Base-by-base conservation (phyloP, 2,797 vertebrate genomes). In the Sebastes paucispinis region DNA sequence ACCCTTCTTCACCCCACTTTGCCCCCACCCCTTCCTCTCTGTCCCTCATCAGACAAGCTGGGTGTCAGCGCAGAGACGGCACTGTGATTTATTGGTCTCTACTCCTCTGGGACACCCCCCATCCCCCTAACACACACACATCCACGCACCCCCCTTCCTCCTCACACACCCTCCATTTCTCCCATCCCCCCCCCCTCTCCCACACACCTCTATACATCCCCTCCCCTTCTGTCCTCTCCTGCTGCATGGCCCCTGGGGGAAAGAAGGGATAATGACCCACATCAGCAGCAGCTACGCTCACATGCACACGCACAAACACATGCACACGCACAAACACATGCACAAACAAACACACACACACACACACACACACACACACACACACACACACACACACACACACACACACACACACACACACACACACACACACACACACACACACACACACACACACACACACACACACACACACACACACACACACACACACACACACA, bases 251-350 rank as follows among this genome's bases (percentile, higher is more conserved):
- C 94, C 92, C 94, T 78, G 64, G 87, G 90, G 94, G 86, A 89
- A 88, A 88, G 89, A 88, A 91, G 87, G 91, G 93, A 93, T 96
- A 96, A 96, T 96, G 94, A 96, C 95, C 94, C 94, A 94, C 94
- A 96, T 95, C 94, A 95, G 93, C 91, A 93, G 89, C 91, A 91
- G 88, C 86, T 71, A 87, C 10, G 12, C 27, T 4, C 25, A 5
- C 68, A 27, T 16, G 2, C 68, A 20, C 67, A 8, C 65, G 58
- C 20, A 8, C 68, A 6, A 4, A 6, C 66, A 25, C 71, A n/a
- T n/a, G n/a, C n/a, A n/a, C n/a, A n/a, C n/a, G n/a, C n/a, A n/a
- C n/a, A n/a, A n/a, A n/a, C n/a, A n/a, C n/a, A n/a, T n/a, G n/a
- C n/a, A n/a, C n/a, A n/a, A n/a, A n/a, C n/a, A n/a, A n/a, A 55